Evolutionary conservation across 92 coral and sea anemone species (phyloP).

Genomic region (Actinernus sp.): DNA sequence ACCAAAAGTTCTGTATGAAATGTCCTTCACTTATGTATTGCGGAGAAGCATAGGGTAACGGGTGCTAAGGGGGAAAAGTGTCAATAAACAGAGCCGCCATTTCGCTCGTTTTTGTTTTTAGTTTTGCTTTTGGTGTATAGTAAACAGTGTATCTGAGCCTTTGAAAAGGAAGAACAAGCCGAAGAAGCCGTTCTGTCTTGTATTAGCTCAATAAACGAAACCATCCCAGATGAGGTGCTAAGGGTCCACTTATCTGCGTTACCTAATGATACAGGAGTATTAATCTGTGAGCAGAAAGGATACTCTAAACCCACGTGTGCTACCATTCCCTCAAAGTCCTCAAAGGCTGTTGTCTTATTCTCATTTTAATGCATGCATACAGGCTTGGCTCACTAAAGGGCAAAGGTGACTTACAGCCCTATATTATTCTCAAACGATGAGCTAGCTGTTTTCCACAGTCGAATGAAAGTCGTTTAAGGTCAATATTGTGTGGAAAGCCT

Average conservation of each 20-base stretch:
- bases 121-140: constrained; percentile 17
- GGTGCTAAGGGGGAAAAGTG: constrained; percentile 31
- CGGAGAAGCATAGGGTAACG: constrained; percentile 14
- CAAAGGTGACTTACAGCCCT: constrained; percentile 31
- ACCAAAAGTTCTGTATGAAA: constrained; percentile 5
- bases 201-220: too few species aligned
- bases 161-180: too few species aligned
- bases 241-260: constrained; percentile 29
- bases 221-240: too few species aligned
- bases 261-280: constrained; percentile 28
- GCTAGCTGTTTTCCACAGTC: too few species aligned
- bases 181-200: too few species aligned
- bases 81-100: constrained; percentile 26
- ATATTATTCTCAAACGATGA: too few species aligned
- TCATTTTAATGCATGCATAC: constrained; percentile 32
- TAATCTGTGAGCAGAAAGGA: constrained; percentile 31
- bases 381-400: constrained; percentile 21
- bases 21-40: constrained; percentile 24
- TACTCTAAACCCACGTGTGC: constrained; percentile 45
- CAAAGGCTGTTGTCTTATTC: constrained; percentile 22
- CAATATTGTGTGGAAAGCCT: too few species aligned
- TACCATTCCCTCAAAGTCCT: constrained; percentile 3
- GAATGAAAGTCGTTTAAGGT: too few species aligned
- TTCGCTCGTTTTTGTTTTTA: constrained; percentile 56
- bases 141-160: constrained; percentile 31